phyloP scores from a whole-genome alignment of 2,888 invertebrate species.

The Agrochola litura region DNA sequence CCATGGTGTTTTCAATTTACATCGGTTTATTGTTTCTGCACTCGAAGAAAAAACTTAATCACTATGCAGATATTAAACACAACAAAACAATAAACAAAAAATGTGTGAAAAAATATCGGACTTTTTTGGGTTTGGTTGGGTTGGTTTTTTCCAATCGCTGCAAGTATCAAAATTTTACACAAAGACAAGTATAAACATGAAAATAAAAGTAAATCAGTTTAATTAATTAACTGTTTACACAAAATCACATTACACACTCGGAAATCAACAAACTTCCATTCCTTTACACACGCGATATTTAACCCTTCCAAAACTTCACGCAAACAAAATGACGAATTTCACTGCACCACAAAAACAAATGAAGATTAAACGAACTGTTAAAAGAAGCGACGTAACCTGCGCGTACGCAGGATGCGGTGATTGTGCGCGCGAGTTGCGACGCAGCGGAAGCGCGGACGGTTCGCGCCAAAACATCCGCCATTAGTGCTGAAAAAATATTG shows the following conservation, averaged over 20 bases:
- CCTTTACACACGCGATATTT: background rate
- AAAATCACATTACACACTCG: background rate
- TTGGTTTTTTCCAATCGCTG: too few relatives aligned
- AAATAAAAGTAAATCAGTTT: background rate
- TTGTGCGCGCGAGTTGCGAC: constrained; percentile 75
- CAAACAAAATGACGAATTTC: constrained; percentile 54
- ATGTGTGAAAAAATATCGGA: too few relatives aligned
- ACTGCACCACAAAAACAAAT: constrained; percentile 60
- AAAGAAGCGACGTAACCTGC: constrained; percentile 66
- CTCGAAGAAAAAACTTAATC: background rate
- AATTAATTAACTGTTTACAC: constrained; percentile 18
- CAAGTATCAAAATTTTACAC: background rate
- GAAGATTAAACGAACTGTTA: constrained; percentile 66
- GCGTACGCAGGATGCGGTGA: constrained; percentile 76
- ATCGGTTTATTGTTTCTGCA: constrained; percentile 21
- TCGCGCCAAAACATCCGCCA: constrained; percentile 79
- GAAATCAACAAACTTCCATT: background rate
- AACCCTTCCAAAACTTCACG: constrained; percentile 33
- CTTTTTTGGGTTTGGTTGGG: background rate
- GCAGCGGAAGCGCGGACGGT: constrained; percentile 75
- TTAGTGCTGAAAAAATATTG: constrained; percentile 78
- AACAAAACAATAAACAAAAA: background rate
- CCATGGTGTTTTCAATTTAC: constrained; percentile 20
- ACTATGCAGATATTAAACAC: background rate
- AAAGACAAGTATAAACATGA: too few relatives aligned